phyloP scores from a whole-genome alignment of 2,113 vertebrate genomes.

The Oncorhynchus masou region DNA sequence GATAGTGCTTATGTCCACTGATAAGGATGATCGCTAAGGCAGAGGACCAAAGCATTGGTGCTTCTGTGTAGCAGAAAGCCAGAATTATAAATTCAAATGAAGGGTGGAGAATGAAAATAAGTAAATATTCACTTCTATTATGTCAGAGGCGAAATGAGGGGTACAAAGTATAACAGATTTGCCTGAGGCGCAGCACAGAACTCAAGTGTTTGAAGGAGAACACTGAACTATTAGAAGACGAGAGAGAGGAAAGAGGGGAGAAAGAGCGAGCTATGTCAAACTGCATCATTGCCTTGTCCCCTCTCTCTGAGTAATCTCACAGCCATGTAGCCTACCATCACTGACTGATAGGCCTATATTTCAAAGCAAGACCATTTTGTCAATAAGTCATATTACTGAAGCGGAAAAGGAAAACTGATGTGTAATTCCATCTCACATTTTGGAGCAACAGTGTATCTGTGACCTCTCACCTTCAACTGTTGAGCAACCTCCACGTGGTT shows the following conservation, averaged over 20 bases:
- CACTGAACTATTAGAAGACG: constrained; percentile 2
- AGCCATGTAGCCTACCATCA: too few relatives aligned
- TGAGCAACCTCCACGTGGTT: constrained; percentile 83
- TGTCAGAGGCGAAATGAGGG: background rate
- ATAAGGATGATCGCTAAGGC: background rate
- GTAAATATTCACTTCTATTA: background rate
- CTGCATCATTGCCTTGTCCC: background rate
- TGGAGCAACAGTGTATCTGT: background rate
- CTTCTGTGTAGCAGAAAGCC: background rate
- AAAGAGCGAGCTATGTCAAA: background rate
- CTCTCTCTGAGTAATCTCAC: too few relatives aligned
- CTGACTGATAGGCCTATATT: too few relatives aligned
- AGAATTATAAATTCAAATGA: constrained; percentile 5
- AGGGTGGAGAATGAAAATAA: background rate
- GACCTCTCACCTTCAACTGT: constrained; percentile 80
- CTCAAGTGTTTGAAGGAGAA: background rate
- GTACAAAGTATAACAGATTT: background rate
- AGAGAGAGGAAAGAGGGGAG: background rate
- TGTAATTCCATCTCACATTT: background rate
- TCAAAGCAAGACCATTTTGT: background rate
- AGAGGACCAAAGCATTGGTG: constrained; percentile 10
- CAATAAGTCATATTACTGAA: background rate
- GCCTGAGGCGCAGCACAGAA: background rate
- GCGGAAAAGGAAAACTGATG: too few relatives aligned
- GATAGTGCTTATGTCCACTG: background rate